phyloP scores from a whole-genome alignment of 1,140 invertebrate species.

The Drosophila tristis region DNA sequence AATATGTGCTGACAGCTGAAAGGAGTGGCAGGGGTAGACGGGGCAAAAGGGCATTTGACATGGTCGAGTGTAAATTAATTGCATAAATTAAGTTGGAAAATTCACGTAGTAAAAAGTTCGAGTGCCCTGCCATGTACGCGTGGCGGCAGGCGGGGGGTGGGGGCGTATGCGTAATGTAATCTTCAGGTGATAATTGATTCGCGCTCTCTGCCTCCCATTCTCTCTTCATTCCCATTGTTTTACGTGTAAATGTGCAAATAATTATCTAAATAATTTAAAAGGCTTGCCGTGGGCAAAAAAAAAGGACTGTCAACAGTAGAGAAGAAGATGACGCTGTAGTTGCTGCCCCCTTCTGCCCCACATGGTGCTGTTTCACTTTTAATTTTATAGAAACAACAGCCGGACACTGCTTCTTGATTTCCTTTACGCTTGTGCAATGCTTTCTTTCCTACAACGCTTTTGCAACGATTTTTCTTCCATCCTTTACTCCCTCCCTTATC shows the following conservation, averaged over 20 bases:
- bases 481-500: background rate
- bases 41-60: conserved; percentile 29
- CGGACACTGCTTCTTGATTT: conserved; percentile 55
- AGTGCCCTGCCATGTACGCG: conserved; percentile 16
- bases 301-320: conserved; percentile 24
- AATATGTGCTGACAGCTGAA: conserved; percentile 58
- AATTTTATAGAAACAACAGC: conserved; percentile 72
- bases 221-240: too few relatives aligned
- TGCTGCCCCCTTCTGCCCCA: background rate
- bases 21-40: background rate
- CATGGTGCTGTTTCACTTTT: conserved; percentile 64
- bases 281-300: conserved; percentile 39
- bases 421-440: conserved; percentile 15
- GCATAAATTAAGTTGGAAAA: conserved; percentile 77
- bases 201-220: too few relatives aligned
- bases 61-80: conserved; percentile 78
- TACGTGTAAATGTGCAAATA: conserved; percentile 69
- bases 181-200: conserved; percentile 55
- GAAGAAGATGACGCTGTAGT: background rate
- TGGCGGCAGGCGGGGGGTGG: background rate
- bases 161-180: conserved; percentile 62
- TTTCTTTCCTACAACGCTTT: too few relatives aligned
- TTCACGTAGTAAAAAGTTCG: conserved; percentile 28
- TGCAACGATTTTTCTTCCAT: background rate
- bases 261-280: conserved; percentile 82